These are phyloP conservation scores for Tetragonula carbonaria DNA, from an alignment of 2,888 invertebrate species.

Conservation along the genomic window DNA sequence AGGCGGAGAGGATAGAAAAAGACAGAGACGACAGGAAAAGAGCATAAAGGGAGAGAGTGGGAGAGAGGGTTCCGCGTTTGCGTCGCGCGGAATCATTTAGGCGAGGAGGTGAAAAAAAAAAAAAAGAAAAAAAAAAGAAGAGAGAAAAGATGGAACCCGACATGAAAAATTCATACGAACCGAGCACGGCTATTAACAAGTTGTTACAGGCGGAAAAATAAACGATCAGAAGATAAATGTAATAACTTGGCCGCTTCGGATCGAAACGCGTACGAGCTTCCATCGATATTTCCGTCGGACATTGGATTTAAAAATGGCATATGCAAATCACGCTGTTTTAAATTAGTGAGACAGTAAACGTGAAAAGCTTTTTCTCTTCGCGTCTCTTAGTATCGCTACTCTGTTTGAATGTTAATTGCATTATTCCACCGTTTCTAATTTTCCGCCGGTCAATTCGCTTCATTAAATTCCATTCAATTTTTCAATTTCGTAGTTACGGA, in stretches of 20 bases:
- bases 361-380: neutral
- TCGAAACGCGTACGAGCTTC: neutral
- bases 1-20: slow-evolving; percentile 15
- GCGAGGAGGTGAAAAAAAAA: neutral
- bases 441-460: neutral
- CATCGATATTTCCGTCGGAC: slow-evolving; percentile 4
- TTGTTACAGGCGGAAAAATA: slow-evolving; percentile 45
- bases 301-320: neutral
- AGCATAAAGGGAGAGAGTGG: neutral
- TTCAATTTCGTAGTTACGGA: neutral
- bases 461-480: neutral
- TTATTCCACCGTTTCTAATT: neutral
- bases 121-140: neutral
- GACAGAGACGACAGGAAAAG: slow-evolving; percentile 5
- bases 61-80: slow-evolving; percentile 1
- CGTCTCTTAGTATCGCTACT: neutral
- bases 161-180: slow-evolving; percentile 41
- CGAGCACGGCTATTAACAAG: slow-evolving; percentile 47
- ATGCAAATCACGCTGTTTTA: neutral
- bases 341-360: neutral
- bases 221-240: slow-evolving; percentile 43
- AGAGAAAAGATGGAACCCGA: neutral
- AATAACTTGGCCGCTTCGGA: slow-evolving; percentile 17
- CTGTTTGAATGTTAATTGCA: neutral
- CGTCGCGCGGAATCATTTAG: slow-evolving; percentile 47